Base-by-base conservation (phyloP, 1,140 invertebrate species). In the Trypoxylus dichotomus region DNA sequence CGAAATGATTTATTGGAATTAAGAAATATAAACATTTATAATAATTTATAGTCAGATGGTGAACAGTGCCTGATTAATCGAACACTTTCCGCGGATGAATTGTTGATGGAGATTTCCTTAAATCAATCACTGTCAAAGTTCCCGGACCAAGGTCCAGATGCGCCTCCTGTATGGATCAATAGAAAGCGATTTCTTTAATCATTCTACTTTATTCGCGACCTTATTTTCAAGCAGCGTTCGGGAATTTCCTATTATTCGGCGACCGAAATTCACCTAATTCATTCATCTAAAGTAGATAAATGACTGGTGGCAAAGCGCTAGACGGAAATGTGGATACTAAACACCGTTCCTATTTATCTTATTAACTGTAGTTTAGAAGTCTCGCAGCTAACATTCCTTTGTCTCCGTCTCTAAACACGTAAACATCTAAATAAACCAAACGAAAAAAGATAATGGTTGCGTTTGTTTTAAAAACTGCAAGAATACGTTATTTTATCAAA, bases 121-220 rank as follows among this genome's bases (percentile, higher is more conserved):
- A 68, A 68, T 68, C 60, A 68, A 68, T 68, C 60, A 68, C 27
- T 68, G 60, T 68, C 60, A 68, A 19, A 68, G 24, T 5, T 3
- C 60, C 60, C 60, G 60, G 60, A 68, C 60, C 60, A 68, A 68
- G 60, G 60, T 68, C 60, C 60, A 68, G 60, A 68, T 68, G 60
- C 60, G 60, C 60, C 21, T 68, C 60, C 60, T 68, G 6, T 10
- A 15, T 68, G 60, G 60, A 68, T 68, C 60, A 68, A 68, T 68
- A 68, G 60, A 8, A 15, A 29, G 60, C 60, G 60, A 68, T 68
- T 68, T 68, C 60, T 68, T 68, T 68, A 68, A 68, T 68, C 60
- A 68, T 25, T 29, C 27, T 24, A 27, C 24, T 68, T 68, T 68
- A 68, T 68, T 24, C 60, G 27, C 60, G 60, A 68, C 60, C 60